Evolutionary conservation across 2,888 invertebrate genomes (phyloP), one percentile per base, ranked within the genome.

Genomic region (Coecobrya sp.): DNA sequence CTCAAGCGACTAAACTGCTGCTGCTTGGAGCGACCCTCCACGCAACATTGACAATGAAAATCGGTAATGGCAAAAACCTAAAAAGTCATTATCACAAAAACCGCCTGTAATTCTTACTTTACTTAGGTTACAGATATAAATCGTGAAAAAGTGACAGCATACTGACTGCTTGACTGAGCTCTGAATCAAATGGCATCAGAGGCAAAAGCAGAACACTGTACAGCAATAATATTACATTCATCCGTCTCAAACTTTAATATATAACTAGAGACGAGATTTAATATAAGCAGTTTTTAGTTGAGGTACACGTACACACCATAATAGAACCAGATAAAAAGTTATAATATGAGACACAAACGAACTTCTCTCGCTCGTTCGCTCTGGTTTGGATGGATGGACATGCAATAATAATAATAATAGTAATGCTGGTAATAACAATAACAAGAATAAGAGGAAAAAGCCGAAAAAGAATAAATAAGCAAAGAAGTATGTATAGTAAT

Each of bases 61-160:
- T 89, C 89, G 89, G 89, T 89, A 89, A 89, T 89, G 89, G 89
- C 89, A 89, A 89, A 89, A 89, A 89, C 82, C 81, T 89, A 89
- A 89, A 89, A 89, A 89, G 89, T 89, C 89, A 89, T 89, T 89
- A 89, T 89, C 89, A 89, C 89, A 89, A 88, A 88, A 89, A 89
- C 89, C 89, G 89, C 89, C 89, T 89, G 89, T 89, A 89, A 89
- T 89, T 89, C 89, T 89, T 68, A 81, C 89, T 89, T 81, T 89
- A 82, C 89, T 89, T 89, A 82, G 65, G 81, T 89, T 89, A 89
- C 89, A 89, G 89, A 89, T 89, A 89, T 89, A 89, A 89, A 89
- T 89, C 89, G 89, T 89, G 89, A 89, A 89, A 89, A 89, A 89
- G 89, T 89, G 89, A 89, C 89, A 62, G 89, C 89, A 82, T 27